These are phyloP conservation scores for Phaethornis superciliosus DNA, from an alignment of 2,113 vertebrate genomes.

Conservation along the genomic window DNA sequence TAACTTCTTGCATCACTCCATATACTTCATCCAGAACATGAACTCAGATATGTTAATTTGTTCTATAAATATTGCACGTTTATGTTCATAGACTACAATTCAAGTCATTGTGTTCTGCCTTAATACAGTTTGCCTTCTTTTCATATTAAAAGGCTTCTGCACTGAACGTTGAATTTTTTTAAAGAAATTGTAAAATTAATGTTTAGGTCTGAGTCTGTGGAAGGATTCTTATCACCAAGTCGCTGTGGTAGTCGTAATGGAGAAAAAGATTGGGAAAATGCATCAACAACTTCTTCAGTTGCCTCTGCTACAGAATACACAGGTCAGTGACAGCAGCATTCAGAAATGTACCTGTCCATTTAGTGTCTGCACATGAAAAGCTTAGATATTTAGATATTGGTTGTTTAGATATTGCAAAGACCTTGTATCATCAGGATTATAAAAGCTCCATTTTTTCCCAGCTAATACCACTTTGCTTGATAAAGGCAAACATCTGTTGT, in stretches of 20 bases:
- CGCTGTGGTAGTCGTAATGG: constrained; percentile 92
- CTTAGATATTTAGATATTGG: no score
- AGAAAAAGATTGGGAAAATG: constrained; percentile 98
- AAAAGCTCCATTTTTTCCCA: background rate
- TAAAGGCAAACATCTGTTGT: background rate
- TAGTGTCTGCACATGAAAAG: background rate
- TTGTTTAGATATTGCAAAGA: background rate
- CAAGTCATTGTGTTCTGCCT: background rate
- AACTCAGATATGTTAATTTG: background rate
- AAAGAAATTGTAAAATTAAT: background rate
- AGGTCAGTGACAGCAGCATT: constrained; percentile 71
- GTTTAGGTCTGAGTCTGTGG: constrained; percentile 92
- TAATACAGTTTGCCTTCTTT: background rate
- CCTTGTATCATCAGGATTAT: background rate
- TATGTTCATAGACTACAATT: background rate
- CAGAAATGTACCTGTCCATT: background rate
- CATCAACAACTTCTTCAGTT: constrained; percentile 94
- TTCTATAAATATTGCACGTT: background rate
- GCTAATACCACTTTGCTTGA: background rate
- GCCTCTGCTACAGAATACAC: constrained; percentile 96
- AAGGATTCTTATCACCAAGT: constrained; percentile 91
- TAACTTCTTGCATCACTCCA: background rate
- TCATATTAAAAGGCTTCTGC: background rate
- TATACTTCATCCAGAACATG: background rate
- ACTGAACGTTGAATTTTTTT: background rate